phyloP scores from a whole-genome alignment of 2,113 vertebrate genomes.

The Pyrgilauda ruficollis region DNA sequence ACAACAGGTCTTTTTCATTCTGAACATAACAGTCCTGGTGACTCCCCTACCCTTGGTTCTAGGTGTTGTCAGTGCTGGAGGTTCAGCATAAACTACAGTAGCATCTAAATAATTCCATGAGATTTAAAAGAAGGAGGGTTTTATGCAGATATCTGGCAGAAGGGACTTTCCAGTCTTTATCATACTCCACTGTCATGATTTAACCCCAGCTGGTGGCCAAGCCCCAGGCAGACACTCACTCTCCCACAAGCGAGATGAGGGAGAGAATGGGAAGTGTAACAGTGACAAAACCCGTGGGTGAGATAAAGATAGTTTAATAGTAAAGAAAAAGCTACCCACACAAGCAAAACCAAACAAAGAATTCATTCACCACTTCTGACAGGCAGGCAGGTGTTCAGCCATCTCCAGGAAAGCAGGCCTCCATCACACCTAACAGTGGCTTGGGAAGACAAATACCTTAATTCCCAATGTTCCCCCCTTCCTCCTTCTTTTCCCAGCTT shows the following conservation, averaged over 20 bases:
- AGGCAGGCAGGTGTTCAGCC: not conserved
- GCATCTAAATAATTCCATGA: not conserved
- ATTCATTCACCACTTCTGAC: not conserved
- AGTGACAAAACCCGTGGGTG: not conserved
- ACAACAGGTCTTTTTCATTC: not conserved
- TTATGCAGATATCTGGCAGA: not conserved
- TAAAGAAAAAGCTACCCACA: not conserved
- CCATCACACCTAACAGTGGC: not conserved
- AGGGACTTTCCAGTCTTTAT: not conserved
- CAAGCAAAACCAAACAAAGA: not conserved
- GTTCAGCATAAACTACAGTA: not conserved
- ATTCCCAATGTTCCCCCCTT: not conserved
- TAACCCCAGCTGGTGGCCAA: not conserved
- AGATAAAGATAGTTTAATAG: not conserved
- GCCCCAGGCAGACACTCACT: not conserved
- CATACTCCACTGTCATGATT: not conserved
- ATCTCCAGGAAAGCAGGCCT: not conserved
- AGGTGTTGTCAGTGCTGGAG: not conserved
- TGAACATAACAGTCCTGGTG: not conserved
- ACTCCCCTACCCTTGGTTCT: not conserved
- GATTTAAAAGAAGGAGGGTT: not conserved
- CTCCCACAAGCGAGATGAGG: rapidly evolving
- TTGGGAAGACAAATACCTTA: not conserved
- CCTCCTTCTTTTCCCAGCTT: not conserved
- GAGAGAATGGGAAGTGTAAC: not conserved